Evolutionary conservation across 2,888 invertebrate species (phyloP).

Genomic region (Eilema griseolum): DNA sequence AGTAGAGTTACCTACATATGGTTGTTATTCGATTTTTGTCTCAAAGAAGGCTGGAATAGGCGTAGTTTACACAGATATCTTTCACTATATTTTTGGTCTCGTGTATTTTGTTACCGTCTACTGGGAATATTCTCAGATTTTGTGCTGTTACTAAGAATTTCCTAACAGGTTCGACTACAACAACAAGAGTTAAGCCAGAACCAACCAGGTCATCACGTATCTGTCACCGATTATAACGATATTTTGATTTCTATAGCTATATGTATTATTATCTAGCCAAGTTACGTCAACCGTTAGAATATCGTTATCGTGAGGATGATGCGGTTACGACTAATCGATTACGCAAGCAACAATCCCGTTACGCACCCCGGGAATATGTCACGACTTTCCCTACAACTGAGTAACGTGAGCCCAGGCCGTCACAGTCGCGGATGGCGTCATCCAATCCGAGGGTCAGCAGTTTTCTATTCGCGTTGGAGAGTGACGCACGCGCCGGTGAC

Average conservation of each 20-base stretch:
- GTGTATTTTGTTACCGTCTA: too few relatives aligned
- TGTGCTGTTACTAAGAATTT: background rate
- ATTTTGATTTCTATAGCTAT: background rate
- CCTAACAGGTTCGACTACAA: background rate
- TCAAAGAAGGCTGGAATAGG: background rate
- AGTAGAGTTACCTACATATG: background rate
- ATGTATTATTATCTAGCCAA: background rate
- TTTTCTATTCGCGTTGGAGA: slow-evolving; percentile 80
- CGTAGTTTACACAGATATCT: too few relatives aligned
- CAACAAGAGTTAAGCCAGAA: background rate
- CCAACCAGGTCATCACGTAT: background rate
- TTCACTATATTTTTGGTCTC: too few relatives aligned
- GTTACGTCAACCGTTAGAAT: background rate
- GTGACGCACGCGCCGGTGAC: slow-evolving; percentile 83
- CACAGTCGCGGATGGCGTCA: slow-evolving; percentile 72
- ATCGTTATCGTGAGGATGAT: background rate
- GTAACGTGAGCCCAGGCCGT: slow-evolving; percentile 71
- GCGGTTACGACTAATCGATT: background rate
- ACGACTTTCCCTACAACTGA: slow-evolving; percentile 58
- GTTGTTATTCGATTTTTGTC: background rate
- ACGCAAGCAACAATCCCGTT: slow-evolving; percentile 18
- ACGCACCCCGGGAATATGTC: slow-evolving; percentile 33
- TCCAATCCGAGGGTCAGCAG: slow-evolving; percentile 75
- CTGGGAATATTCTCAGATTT: too few relatives aligned
- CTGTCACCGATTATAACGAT: background rate